Evolutionary conservation across 1,140 invertebrate genomes (phyloP), one percentile per base, ranked within the genome.

Genomic region (Achroia grisella): DNA sequence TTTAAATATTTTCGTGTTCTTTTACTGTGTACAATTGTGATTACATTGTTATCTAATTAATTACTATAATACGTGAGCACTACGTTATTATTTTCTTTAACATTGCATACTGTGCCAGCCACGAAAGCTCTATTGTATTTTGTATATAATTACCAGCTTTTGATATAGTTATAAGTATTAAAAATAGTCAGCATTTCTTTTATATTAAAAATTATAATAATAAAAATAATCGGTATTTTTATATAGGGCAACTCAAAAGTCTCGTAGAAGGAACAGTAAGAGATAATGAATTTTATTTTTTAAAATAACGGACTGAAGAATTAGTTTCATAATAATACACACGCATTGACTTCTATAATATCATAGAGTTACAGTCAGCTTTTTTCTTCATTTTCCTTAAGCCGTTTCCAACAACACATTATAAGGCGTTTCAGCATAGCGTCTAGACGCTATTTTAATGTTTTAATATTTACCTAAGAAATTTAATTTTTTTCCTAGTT

Each of bases 401-500:
- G 62, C 66, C 65, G 46, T 68, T 58, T 56, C 49, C 59, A 52
- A 66, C 62, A 55, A 56, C 44, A 56, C 50, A 48, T 36, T 56
- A 50, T 68, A 72, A 72, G 71, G 75, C 75, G 62, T 62, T 55
- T 65, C 57, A 71, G 69, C 67, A 41, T 59, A 64, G 56, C 54
- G 56, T 66, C 62, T 76, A 71, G 51, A 40, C 56, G 52, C 62
- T 73, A 72, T 56, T 65, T 66, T 62, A 41, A 41, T 62, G 34
- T 58, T 55, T 71, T 43, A 54, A 52, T 11, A 42, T 57, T 76
- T 61, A 77, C 61, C 72, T 78, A 80, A 80, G 64, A 71, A 62
- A 51, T 66, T 77, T 70, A 51, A 67, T 65, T 64, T 70, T n/a
- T 23, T 52, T 62, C 56, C 66, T 77, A 74, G 59, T 74, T 79